Evolutionary conservation across 2,113 vertebrate genomes (phyloP).

Genomic region (Alligator sinensis): DNA sequence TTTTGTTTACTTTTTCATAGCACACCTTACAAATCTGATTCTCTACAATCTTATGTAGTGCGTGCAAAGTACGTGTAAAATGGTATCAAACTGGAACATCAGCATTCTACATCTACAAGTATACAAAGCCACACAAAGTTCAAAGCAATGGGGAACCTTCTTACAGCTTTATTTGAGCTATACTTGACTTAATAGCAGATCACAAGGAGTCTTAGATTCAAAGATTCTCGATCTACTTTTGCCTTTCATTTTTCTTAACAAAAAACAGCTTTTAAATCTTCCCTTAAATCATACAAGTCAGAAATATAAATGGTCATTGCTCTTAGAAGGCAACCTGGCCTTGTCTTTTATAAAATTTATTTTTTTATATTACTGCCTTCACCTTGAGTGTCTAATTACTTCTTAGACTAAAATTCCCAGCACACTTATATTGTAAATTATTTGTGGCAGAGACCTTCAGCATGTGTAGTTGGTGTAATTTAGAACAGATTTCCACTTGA

Average conservation of each 20-base stretch:
- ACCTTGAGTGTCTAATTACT: neutral
- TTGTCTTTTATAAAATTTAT: neutral
- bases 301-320: neutral
- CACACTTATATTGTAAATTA: neutral
- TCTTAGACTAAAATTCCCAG: neutral
- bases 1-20: neutral
- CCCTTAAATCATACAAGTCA: neutral
- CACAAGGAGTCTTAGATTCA: neutral
- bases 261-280: neutral
- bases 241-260: neutral
- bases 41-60: neutral
- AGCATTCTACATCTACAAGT: neutral
- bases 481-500: neutral
- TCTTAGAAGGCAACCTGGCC: neutral
- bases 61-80: neutral
- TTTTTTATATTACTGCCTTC: neutral
- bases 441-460: neutral
- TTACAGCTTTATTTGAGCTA: neutral
- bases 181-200: neutral
- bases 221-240: neutral
- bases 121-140: neutral
- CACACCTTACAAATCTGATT: neutral
- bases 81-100: rapidly evolving
- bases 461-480: too few relatives aligned
- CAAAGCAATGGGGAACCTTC: neutral